Evolutionary conservation across 2,113 vertebrate species (phyloP).

Genomic region (Epinephelus fuscoguttatus): DNA sequence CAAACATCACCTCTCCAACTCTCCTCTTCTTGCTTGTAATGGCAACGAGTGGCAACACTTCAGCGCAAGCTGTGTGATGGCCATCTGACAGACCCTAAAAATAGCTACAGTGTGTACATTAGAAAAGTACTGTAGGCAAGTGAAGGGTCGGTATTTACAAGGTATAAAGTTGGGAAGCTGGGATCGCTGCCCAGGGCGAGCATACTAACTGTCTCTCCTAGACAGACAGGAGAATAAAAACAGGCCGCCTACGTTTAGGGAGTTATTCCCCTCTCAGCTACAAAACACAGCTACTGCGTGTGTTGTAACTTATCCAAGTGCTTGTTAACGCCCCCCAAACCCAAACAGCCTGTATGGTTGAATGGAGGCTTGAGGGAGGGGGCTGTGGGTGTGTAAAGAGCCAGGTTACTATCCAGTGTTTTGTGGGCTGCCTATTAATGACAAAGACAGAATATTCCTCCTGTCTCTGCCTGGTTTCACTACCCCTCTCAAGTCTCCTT

Average conservation of each 20-base stretch:
- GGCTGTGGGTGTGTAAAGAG: slow-evolving; percentile 31
- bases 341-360: slow-evolving; percentile 16
- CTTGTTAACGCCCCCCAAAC: slow-evolving; percentile 38
- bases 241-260: neutral
- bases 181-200: slow-evolving; percentile 20
- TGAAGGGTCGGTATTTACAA: slow-evolving; percentile 53
- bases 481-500: neutral
- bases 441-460: slow-evolving; percentile 34
- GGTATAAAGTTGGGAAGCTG: slow-evolving; percentile 29
- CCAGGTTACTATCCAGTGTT: slow-evolving; percentile 33
- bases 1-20: slow-evolving; percentile 48
- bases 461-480: neutral
- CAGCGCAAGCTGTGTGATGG: slow-evolving; percentile 38
- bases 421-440: slow-evolving; percentile 33
- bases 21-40: slow-evolving; percentile 11
- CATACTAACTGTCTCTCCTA: slow-evolving; percentile 29
- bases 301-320: slow-evolving; percentile 34
- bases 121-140: slow-evolving; percentile 27
- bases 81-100: slow-evolving; percentile 50
- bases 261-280: slow-evolving; percentile 43
- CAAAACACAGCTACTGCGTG: slow-evolving; percentile 45
- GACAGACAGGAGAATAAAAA: slow-evolving; percentile 46
- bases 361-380: slow-evolving; percentile 16
- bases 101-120: slow-evolving; percentile 57
- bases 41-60: slow-evolving; percentile 52